Conservation (phyloP, 2,113 vertebrate species). For the Platycercus adscitus region DNA sequence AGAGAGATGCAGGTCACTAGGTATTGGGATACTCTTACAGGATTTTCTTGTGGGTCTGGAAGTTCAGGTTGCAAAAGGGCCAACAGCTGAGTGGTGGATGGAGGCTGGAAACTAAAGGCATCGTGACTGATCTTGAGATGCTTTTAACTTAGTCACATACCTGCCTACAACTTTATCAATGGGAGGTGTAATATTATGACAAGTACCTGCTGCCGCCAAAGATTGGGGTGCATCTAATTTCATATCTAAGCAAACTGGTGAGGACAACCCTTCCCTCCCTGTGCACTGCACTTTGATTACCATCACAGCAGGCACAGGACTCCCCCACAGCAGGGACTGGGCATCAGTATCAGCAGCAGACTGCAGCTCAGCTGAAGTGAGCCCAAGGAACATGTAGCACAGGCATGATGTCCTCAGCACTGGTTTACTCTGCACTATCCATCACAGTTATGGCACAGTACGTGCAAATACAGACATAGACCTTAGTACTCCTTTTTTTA, state of each 20-base stretch:
- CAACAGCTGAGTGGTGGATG: background rate
- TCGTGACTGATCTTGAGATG: background rate
- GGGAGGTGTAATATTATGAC: background rate
- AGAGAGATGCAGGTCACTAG: background rate
- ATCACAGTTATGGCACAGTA: background rate
- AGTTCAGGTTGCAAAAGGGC: background rate
- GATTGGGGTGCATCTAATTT: rapidly evolving
- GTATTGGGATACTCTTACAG: no score
- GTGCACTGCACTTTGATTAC: rapidly evolving
- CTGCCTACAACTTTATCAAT: background rate
- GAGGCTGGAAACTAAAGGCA: background rate
- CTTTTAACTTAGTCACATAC: background rate
- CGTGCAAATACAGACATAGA: background rate
- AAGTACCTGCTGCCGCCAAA: background rate
- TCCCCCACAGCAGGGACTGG: rapidly evolving
- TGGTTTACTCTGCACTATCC: rapidly evolving
- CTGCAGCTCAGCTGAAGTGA: background rate
- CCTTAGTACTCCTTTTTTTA: rapidly evolving
- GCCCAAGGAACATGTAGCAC: background rate
- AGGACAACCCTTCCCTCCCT: background rate
- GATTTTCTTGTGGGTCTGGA: background rate
- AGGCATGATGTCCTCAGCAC: rapidly evolving
- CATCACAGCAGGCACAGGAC: background rate
- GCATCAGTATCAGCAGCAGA: no score
- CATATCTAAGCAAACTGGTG: background rate